Conservation (phyloP, 2,113 vertebrate genomes). For the Toxotes jaculatrix region DNA sequence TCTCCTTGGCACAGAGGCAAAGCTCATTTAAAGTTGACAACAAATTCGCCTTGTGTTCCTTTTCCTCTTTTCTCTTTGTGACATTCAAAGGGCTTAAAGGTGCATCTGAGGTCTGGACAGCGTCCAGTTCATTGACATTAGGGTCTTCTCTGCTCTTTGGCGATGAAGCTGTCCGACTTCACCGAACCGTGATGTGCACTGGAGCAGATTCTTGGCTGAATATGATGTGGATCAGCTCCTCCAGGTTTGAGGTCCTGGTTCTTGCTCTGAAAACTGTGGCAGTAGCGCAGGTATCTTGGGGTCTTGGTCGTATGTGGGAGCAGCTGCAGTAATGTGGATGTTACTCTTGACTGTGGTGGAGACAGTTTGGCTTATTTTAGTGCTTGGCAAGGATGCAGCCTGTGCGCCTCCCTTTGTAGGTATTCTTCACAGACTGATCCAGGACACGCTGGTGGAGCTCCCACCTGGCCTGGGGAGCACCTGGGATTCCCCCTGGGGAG, state of each 20-base stretch:
- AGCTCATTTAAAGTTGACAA: neutral
- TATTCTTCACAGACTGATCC: constrained; percentile 1
- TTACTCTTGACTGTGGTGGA: neutral
- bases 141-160: constrained; percentile 36
- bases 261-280: neutral
- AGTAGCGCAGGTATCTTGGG: neutral
- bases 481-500: neutral
- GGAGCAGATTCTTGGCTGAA: constrained; percentile 24
- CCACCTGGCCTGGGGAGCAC: constrained; percentile 7
- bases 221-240: constrained; percentile 39
- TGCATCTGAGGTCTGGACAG: constrained; percentile 22
- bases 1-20: neutral
- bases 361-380: constrained; percentile 3
- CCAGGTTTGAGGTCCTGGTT: constrained; percentile 1
- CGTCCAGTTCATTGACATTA: constrained; percentile 37
- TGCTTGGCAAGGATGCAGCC: neutral
- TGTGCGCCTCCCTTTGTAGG: neutral
- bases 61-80: neutral
- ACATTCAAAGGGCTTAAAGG: neutral
- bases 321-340: constrained; percentile 2
- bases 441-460: constrained; percentile 23
- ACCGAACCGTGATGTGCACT: constrained; percentile 27
- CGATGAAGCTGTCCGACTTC: constrained; percentile 34
- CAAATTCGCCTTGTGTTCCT: neutral
- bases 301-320: neutral